Base-by-base conservation (phyloP, 1,140 invertebrate species). In the Triops longicaudatus region DNA sequence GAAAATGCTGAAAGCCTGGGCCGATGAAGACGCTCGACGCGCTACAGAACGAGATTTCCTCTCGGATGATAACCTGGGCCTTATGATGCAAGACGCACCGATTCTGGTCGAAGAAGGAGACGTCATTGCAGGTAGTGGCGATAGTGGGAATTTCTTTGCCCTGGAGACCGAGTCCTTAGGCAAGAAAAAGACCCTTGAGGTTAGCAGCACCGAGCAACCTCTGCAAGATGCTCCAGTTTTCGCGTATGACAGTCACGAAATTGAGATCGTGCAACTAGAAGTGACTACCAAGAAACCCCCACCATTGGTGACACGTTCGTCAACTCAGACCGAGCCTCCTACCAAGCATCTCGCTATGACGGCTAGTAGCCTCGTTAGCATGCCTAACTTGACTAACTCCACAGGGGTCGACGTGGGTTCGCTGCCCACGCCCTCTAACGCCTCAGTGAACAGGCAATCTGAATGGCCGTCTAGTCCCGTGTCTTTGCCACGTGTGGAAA, bases 181-280 rank as follows among this genome's bases (percentile, higher is more conserved):
- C 50, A 17, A 63, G 50, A 63, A 63, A 11, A 63, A 63, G 44
- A 10, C 44, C 22, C 5, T 0, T 1, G 44, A 12, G 50, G 22
- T 17, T 17, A 12, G 43, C 50, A 71, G 26, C 12, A 26, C 44
- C 74, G 77, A 75, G 17, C 31, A 78, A 37, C 75, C 74, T 42
- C 22, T 37, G 11, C 37, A 50, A 31, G 50, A 81, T 37, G 78
- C 80, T 26, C 79, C 80, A 5, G 77, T 82, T 37, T 79, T 80
- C 74, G 74, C 79, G 14, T 81, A 80, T 50, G 80, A 82, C 1
- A 82, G 84, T 1, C 85, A 86, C 28, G 82, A 83, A 76, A 80
- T 88, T 0, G 85, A 87, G 74, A 86, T 88, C 14, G 81, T 88
- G 7, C 83, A 85, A 73, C 77, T 88, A 9, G 79, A 82, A 72